Conservation (phyloP, 1,140 invertebrate species). For the Pectinophora gossypiella region DNA sequence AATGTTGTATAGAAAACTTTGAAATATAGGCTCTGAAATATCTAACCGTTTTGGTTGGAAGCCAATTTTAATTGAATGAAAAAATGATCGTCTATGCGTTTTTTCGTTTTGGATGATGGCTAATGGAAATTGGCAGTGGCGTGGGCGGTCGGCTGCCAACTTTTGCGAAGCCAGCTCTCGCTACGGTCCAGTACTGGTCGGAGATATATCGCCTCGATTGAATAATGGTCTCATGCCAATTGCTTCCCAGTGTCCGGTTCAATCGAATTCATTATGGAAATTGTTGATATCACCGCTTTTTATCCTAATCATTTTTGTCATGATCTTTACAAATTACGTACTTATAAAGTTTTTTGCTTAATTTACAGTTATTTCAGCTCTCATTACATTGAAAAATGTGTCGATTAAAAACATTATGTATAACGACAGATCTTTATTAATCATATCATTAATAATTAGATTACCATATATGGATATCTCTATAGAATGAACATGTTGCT, state of each 20-base stretch:
- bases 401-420: too few relatives aligned
- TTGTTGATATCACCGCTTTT: too few relatives aligned
- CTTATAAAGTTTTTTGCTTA: too few relatives aligned
- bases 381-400: too few relatives aligned
- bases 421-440: too few relatives aligned
- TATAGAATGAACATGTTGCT: too few relatives aligned
- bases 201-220: slow-evolving; percentile 70
- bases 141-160: slow-evolving; percentile 64
- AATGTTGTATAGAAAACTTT: slow-evolving; percentile 2
- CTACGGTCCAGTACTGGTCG: slow-evolving; percentile 56
- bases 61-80: slow-evolving; percentile 75
- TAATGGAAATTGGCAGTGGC: slow-evolving; percentile 75
- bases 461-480: too few relatives aligned
- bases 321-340: too few relatives aligned
- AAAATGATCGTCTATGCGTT: slow-evolving; percentile 73
- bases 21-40: slow-evolving; percentile 24
- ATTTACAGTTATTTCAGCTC: too few relatives aligned
- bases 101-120: slow-evolving; percentile 74
- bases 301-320: too few relatives aligned
- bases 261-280: slow-evolving; percentile 43
- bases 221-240: slow-evolving; percentile 65
- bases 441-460: too few relatives aligned
- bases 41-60: slow-evolving; percentile 62
- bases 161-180: slow-evolving; percentile 71
- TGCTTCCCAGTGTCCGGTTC: slow-evolving; percentile 37